Evolutionary conservation across 2,113 vertebrate species (phyloP).

Genomic region (Epinephelus fuscoguttatus): DNA sequence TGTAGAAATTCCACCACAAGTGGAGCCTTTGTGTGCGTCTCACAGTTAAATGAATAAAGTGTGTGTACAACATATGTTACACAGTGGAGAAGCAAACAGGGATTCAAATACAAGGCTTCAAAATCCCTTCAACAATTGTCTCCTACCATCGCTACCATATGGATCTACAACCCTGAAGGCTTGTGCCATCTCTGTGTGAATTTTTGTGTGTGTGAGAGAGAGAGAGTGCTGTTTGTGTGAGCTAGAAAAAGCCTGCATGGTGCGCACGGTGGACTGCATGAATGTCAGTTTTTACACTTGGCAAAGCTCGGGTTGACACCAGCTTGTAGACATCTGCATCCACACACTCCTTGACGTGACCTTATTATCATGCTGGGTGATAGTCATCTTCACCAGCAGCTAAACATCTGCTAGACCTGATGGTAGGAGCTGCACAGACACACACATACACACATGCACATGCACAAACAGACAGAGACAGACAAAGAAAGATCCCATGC

Average conservation of each 20-base stretch:
- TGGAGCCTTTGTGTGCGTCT: background rate
- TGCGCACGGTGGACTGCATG: constrained; percentile 21
- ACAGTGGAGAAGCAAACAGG: constrained; percentile 14
- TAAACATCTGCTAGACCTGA: constrained; percentile 68
- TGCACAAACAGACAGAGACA: background rate
- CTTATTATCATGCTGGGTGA: constrained; percentile 65
- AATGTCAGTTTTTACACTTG: constrained; percentile 35
- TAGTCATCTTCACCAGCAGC: constrained; percentile 63
- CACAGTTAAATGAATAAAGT: background rate
- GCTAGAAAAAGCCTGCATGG: background rate
- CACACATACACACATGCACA: background rate
- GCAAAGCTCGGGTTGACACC: constrained; percentile 30
- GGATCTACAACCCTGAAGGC: constrained; percentile 44
- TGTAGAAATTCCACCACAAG: background rate
- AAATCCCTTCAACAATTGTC: constrained; percentile 33
- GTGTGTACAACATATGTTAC: constrained; percentile 38
- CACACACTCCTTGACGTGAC: constrained; percentile 62
- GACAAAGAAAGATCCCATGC: background rate
- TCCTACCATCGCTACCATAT: constrained; percentile 39
- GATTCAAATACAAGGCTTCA: constrained; percentile 13
- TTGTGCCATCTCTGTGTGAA: background rate
- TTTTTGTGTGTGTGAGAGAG: background rate
- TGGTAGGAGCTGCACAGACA: constrained; percentile 12
- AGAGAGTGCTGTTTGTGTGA: background rate
- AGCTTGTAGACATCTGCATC: constrained; percentile 58